Evolutionary conservation across 30 jellyfish, hydroid and myxozoan genomes (phyloP).

Genomic region (Chironex yamaguchii): DNA sequence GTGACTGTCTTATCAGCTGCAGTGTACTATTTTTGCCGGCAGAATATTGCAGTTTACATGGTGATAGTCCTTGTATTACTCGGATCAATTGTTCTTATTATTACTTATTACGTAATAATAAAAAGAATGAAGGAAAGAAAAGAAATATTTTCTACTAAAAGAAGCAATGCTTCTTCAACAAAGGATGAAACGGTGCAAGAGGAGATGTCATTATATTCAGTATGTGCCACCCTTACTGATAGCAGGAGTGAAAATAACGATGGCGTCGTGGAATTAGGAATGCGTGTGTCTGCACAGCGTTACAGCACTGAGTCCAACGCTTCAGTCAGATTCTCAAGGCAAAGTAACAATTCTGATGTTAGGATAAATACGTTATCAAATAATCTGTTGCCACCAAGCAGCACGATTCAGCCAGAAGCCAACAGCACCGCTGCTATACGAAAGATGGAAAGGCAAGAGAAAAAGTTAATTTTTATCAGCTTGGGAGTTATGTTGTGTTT

Average conservation of each 20-base stretch:
- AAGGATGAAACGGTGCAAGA: neutral
- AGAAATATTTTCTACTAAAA: neutral
- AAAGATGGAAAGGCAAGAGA: neutral
- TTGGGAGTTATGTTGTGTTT: neutral
- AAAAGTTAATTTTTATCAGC: neutral
- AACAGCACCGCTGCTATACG: neutral
- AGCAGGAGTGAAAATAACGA: neutral
- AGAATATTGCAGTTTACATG: neutral
- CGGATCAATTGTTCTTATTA: neutral
- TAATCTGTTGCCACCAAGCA: neutral
- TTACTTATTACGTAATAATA: neutral
- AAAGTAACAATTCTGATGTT: neutral
- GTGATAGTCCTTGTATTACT: neutral
- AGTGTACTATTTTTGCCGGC: neutral
- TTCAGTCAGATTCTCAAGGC: too few species aligned
- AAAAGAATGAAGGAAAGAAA: neutral
- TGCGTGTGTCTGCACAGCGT: neutral
- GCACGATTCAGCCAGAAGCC: neutral
- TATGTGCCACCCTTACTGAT: neutral
- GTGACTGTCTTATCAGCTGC: neutral
- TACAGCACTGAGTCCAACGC: too few species aligned
- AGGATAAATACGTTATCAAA: neutral
- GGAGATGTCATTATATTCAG: neutral
- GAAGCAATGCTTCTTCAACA: too few species aligned
- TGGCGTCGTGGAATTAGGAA: too few species aligned